Evolutionary conservation across 2,888 invertebrate species (phyloP), one percentile per base, ranked within the genome.

Genomic region (Poecilobothrus nobilitatus): DNA sequence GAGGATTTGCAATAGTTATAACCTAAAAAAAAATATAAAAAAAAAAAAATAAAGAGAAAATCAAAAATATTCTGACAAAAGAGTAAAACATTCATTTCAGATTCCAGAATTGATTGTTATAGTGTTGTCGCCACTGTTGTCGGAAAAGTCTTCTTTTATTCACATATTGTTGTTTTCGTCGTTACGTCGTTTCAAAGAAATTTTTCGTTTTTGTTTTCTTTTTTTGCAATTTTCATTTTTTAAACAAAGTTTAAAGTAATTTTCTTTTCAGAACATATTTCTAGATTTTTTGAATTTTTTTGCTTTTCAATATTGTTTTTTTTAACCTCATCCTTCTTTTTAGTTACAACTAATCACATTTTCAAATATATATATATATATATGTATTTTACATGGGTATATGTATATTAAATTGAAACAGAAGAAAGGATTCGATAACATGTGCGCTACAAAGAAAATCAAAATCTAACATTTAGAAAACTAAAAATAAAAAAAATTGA

Each of bases 71-170:
- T 44, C 15, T 44, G n/a, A n/a, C n/a, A n/a, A n/a, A n/a, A n/a
- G n/a, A n/a, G 10, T 44, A 3, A 7, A 44, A 44, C 44, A 44
- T 44, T 9, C 15, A 44, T 44, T 44, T 44, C 12, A 44, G 44
- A 44, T 44, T 44, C 44, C 44, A 44, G 12, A 44, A 44, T 9
- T 44, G 44, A 44, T 44, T 44, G 44, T 44, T 44, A 44, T 44
- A 44, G 44, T 44, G 44, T 44, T 44, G 44, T 44, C 44, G 44
- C 44, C 44, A 44, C 44, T 44, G 44, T 44, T 44, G 44, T 44
- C 44, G 44, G 44, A 44, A 44, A 44, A 44, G 44, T 44, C 44
- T 44, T 44, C 44, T 44, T 12, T 44, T n/a, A n/a, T n/a, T n/a
- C n/a, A n/a, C n/a, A 15, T 44, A 15, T 10, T 44, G 44, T 12